Evolutionary conservation across 2,113 vertebrate species (phyloP).

Genomic region (Nansenia antarctica): DNA sequence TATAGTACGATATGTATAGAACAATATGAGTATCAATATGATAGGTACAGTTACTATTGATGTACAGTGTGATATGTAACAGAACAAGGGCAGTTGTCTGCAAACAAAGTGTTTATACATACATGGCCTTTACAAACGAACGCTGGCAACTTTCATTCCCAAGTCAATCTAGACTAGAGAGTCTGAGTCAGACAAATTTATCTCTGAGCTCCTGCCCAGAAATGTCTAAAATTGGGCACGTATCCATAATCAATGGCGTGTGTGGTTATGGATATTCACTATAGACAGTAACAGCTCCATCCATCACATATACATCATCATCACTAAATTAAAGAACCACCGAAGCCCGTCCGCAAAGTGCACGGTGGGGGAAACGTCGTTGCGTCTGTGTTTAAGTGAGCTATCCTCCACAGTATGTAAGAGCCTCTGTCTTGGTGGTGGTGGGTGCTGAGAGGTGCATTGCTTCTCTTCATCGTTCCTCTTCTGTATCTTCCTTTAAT

Average conservation of each 20-base stretch:
- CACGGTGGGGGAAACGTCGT: neutral
- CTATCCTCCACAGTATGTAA: neutral
- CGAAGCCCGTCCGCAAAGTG: constrained; percentile 1
- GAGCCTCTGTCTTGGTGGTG: neutral
- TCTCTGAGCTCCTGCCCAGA: neutral
- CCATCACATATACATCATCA: neutral
- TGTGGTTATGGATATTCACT: neutral
- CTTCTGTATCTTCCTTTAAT: neutral
- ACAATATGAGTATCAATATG: too few species aligned
- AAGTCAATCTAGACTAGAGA: too few species aligned
- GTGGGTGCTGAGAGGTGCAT: neutral
- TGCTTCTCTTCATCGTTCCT: neutral
- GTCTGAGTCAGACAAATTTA: too few species aligned
- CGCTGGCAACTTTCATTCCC: too few species aligned
- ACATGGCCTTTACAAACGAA: too few species aligned
- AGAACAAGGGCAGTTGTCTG: neutral
- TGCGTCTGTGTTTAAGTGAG: neutral
- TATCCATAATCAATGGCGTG: constrained; percentile 24
- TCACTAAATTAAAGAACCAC: constrained; percentile 5
- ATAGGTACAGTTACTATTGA: too few species aligned
- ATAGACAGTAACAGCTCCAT: constrained; percentile 8
- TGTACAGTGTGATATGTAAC: too few species aligned
- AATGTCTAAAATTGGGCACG: constrained; percentile 9
- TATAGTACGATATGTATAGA: too few species aligned
- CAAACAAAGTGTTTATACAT: neutral